phyloP scores from a whole-genome alignment of 2,797 vertebrate species.

The Tachyglossus aculeatus region DNA sequence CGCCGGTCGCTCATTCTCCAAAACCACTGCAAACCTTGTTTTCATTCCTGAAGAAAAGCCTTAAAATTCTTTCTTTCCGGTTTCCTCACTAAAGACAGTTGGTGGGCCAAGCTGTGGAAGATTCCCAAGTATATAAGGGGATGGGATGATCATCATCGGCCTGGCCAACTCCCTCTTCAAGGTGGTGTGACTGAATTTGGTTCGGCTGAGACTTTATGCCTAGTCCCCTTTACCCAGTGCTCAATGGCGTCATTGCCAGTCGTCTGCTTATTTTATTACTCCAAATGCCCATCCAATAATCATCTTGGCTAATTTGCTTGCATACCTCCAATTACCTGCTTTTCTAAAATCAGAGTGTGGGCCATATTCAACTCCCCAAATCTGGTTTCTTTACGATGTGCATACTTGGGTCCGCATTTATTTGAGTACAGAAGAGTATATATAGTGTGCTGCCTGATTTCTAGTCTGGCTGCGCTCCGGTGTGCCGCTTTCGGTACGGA shows the following conservation, averaged over 20 bases:
- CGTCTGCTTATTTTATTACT: conserved; percentile 5
- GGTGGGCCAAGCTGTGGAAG: conserved; percentile 83
- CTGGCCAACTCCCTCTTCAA: conserved; percentile 74
- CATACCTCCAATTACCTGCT: conserved; percentile 38
- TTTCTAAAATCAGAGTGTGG: conserved; percentile 22
- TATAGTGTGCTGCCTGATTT: too few relatives aligned
- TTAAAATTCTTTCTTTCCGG: conserved; percentile 57
- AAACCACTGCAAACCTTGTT: conserved; percentile 13
- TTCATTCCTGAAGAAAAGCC: conserved; percentile 33
- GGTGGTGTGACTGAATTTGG: conserved; percentile 75
- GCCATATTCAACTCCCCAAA: conserved; percentile 9
- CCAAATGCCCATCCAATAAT: conserved; percentile 48
- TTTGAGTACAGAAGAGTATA: conserved; percentile 27
- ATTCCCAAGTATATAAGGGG: conserved; percentile 80
- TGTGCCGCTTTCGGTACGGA: too few relatives aligned
- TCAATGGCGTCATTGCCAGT: conserved; percentile 34
- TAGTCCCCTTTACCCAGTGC: conserved; percentile 59
- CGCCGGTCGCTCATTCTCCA: not conserved
- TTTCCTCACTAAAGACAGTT: conserved; percentile 76
- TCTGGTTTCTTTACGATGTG: not conserved
- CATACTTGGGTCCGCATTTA: not conserved
- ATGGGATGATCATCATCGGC: conserved; percentile 78
- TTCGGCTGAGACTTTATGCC: conserved; percentile 64
- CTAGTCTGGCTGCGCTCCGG: too few relatives aligned
- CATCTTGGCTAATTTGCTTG: conserved; percentile 29